Base-by-base conservation (phyloP, 2,113 vertebrate species). In the Colossoma macropomum region DNA sequence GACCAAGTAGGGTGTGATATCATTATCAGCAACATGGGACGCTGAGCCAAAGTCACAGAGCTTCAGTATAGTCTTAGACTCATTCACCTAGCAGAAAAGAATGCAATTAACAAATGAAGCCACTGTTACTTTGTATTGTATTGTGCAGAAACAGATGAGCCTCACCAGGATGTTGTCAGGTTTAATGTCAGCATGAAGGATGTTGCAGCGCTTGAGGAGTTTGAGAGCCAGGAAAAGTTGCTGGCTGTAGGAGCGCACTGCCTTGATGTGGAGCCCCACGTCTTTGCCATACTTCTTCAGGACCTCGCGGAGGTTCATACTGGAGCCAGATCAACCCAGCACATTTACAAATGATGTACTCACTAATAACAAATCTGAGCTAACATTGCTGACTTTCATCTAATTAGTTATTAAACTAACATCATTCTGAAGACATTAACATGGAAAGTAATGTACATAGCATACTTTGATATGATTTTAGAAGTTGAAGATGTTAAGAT, bases 241-340 rank as follows among this genome's bases (percentile, higher is more conserved):
- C 86, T 99, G 98, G 89, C 96, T 97, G 74, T 97, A 97, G 23
- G 96, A 97, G 59, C 95, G 93, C 52, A 96, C 96, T 62, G 96
- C 98, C 92, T 98, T 99, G 87, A 99, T 98, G 89, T 99, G 98
- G 54, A 99, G 97, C 9, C 98, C 98, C 38, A 99, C 98, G 19
- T 99, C 98, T 85, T 99, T 99, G n/a, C 98, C 98, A 0, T 99
- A 99, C 73, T 99, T 99, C 91, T 99, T 99, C 89, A 99, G 87
- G 45, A 99, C 98, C 88, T 99, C 98, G 72, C 98, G 94, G 85
- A 99, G 94, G 91, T 99, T 99, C 98, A 99, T 99, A 80, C 98
- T 99, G 65, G 60, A 19, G 30, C 50, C 48, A 73, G 25, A 38
- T 21, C 59, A 84, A 8, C 56, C 21, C 12, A 76, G 16, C 59